phyloP scores from a whole-genome alignment of 2,113 vertebrate species.

The Rhadina sibilatrix region DNA sequence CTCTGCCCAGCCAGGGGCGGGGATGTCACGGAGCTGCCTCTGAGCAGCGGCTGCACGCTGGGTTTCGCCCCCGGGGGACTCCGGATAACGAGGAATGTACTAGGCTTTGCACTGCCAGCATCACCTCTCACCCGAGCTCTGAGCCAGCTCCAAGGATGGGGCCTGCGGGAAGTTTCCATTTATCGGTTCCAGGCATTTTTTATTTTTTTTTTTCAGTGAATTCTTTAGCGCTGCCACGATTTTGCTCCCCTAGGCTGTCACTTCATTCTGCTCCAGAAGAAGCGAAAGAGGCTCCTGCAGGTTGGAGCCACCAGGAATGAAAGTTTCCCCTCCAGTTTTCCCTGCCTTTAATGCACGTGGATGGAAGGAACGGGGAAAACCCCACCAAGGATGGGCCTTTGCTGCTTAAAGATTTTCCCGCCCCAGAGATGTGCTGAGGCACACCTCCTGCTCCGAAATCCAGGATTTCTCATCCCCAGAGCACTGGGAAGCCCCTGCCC shows the following conservation, averaged over 20 bases:
- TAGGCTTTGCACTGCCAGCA: neutral
- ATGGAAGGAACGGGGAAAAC: neutral
- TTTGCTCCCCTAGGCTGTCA: neutral
- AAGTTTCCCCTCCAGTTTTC: neutral
- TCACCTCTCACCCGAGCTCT: neutral
- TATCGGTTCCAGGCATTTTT: neutral
- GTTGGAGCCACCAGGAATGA: neutral
- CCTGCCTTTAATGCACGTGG: neutral
- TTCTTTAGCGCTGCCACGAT: neutral
- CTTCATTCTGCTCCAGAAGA: neutral
- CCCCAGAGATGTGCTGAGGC: neutral
- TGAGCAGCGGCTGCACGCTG: neutral
- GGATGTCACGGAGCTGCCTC: neutral
- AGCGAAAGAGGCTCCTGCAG: neutral
- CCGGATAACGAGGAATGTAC: neutral
- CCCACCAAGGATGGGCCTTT: neutral
- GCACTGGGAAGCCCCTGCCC: neutral
- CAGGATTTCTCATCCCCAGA: too few species aligned
- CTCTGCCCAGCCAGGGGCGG: neutral
- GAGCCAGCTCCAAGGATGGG: neutral
- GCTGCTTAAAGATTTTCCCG: neutral
- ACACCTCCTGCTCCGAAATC: fast-evolving
- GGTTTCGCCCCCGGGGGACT: neutral
- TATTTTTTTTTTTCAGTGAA: neutral
- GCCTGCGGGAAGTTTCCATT: neutral